Base-by-base conservation (phyloP, 2,797 vertebrate genomes). In the Tamandua tetradactyla region DNA sequence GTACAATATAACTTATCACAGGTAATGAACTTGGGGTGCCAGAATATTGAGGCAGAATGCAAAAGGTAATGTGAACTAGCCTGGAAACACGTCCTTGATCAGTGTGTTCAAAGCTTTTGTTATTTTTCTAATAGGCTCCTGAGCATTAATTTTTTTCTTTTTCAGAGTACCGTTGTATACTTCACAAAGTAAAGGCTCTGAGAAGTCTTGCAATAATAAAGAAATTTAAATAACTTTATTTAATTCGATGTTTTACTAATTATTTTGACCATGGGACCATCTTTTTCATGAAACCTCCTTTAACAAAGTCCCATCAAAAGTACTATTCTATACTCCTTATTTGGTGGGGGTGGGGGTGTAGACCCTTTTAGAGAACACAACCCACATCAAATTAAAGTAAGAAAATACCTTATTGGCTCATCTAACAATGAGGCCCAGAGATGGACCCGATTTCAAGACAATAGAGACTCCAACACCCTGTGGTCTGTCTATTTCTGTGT, bases 1-100 rank as follows among this genome's bases (percentile, higher is more conserved):
- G 22, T 7, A 2, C 17, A 0, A 1, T 1, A 1, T 25, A 3
- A 13, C 61, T 86, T 8, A 71, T 72, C 20, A 1, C 17, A 2
- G 47, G 11, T 25, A 30, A 89, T 66, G 71, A 44, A 57, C 12
- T 57, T 57, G 72, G 37, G 15, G 9, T 44, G 25, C 23, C 20
- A 8, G 84, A 69, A 44, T 55, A 55, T 3, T 23, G 71, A 57
- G 64, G 44, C 1, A 20, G 52, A 52, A 11, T 32, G 18, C 15
- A 20, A 23, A 44, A 40, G 7, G 23, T 15, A 18, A 37, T 27
- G 23, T 12, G 27, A 42, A 27, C 11, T 64, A 37, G 18, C 82
- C 18, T n/a, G 2, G 35, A 92, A 68, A n/a, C 59, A 68, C 52
- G 27, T 3, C 37, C 15, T 61, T 35, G n/a, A 32, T 52, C 27